These are phyloP conservation scores for Drosophila azteca DNA, from an alignment of 1,140 invertebrate species.

Conservation along the genomic window DNA sequence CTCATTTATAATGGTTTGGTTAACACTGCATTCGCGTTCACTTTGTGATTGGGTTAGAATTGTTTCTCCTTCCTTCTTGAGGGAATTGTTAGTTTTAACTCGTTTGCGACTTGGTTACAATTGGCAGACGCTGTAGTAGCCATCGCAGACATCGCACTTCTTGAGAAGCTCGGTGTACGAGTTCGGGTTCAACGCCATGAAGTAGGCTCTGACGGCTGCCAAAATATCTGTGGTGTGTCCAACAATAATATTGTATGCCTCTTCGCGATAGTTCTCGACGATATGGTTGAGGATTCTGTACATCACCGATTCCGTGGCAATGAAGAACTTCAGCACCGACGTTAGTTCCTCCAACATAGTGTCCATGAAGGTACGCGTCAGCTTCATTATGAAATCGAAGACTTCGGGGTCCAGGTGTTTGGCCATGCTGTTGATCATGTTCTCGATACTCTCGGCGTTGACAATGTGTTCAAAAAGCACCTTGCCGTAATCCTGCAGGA, in stretches of 20 bases:
- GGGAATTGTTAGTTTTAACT: neutral
- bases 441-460: slow-evolving; percentile 51
- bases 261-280: neutral
- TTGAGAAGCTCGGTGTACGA: neutral
- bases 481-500: slow-evolving; percentile 29
- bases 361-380: slow-evolving; percentile 43
- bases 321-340: slow-evolving; percentile 41
- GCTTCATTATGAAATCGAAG: slow-evolving; percentile 24
- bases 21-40: neutral
- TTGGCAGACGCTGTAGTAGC: slow-evolving; percentile 31
- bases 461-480: slow-evolving; percentile 37
- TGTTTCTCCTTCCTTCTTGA: neutral
- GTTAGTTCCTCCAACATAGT: slow-evolving; percentile 35
- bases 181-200: slow-evolving; percentile 62
- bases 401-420: neutral
- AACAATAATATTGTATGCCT: neutral
- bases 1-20: slow-evolving; percentile 6
- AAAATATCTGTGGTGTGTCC: slow-evolving; percentile 16
- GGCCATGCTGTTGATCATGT: slow-evolving; percentile 27
- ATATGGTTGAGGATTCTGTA: slow-evolving; percentile 33
- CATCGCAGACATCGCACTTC: slow-evolving; percentile 40
- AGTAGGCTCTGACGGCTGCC: slow-evolving; percentile 27
- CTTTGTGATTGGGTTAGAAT: no score
- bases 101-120: slow-evolving; percentile 24
- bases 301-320: slow-evolving; percentile 56